Percentiles rank a stretch among this genome's conserved stretches.
Evolutionary conservation across 2,113 vertebrate species (phyloP).

Genomic region (Martes martes): DNA sequence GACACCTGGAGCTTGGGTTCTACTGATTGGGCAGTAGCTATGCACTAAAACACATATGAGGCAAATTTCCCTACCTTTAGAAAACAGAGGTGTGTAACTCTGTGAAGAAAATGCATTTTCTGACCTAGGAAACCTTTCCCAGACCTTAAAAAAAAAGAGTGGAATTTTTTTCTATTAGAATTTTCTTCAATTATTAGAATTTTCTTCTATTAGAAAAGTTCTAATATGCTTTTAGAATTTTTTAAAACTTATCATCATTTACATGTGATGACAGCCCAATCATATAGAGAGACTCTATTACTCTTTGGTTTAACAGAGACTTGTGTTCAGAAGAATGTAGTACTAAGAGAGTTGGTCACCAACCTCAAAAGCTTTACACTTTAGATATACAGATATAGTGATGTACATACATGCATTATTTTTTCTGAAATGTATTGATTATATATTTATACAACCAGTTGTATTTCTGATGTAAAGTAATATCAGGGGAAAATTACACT

Average conservation of each 20-base stretch:
- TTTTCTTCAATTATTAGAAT: too few relatives aligned
- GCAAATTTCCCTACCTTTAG: not conserved
- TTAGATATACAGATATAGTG: not conserved
- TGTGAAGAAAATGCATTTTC: not conserved
- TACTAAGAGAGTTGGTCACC: not conserved
- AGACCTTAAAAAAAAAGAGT: not conserved
- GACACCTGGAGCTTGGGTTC: not conserved
- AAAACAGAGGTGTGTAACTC: not conserved
- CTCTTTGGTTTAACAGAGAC: not conserved
- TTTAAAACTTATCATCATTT: not conserved
- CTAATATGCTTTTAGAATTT: not conserved
- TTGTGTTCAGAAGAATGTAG: not conserved
- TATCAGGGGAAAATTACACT: not conserved
- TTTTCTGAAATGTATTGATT: not conserved
- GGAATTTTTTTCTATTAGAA: too few relatives aligned
- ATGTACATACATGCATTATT: not conserved
- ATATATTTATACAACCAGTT: not conserved
- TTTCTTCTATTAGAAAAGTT: slow-evolving; percentile 4
- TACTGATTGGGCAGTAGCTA: not conserved
- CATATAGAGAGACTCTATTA: not conserved
- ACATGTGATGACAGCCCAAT: not conserved
- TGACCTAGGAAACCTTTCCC: not conserved
- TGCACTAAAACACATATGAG: not conserved
- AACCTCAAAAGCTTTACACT: not conserved
- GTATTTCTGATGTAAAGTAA: not conserved